Conservation (phyloP, 2,888 invertebrate genomes). For the Eristalis tenax region DNA sequence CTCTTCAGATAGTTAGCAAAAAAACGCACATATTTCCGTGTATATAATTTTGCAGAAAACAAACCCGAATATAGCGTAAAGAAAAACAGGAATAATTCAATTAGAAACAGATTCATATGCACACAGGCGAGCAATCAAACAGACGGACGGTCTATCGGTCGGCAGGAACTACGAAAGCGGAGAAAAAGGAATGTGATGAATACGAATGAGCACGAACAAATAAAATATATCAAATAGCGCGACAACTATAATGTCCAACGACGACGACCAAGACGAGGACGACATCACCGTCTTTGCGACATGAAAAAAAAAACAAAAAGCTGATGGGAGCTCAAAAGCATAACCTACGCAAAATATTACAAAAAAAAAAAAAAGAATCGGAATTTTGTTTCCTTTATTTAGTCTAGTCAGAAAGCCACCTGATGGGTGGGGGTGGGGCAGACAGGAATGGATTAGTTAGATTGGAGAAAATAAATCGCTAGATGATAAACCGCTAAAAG, state of each 20-base stretch:
- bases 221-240: too few species aligned
- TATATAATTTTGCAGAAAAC: not conserved
- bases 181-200: too few species aligned
- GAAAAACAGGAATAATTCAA: not conserved
- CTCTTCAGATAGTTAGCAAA: not conserved
- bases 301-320: too few species aligned
- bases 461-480: too few species aligned
- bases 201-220: too few species aligned
- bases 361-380: not conserved
- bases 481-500: too few species aligned
- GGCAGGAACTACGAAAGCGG: too few species aligned
- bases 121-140: too few species aligned
- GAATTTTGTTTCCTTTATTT: not conserved
- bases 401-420: too few species aligned
- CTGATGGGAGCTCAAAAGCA: not conserved
- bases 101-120: not conserved
- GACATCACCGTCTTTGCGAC: too few species aligned
- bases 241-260: not conserved
- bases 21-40: not conserved
- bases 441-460: too few species aligned
- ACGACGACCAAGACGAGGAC: not conserved
- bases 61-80: slow-evolving; percentile 18
- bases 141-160: slow-evolving; percentile 2
- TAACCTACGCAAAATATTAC: slow-evolving; percentile 6
- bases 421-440: too few species aligned